A percentile compares a stretch with the other conserved stretches of the same genome.
phyloP scores from a whole-genome alignment of 2,888 invertebrate species.

The Meiosimyza platycephala region DNA sequence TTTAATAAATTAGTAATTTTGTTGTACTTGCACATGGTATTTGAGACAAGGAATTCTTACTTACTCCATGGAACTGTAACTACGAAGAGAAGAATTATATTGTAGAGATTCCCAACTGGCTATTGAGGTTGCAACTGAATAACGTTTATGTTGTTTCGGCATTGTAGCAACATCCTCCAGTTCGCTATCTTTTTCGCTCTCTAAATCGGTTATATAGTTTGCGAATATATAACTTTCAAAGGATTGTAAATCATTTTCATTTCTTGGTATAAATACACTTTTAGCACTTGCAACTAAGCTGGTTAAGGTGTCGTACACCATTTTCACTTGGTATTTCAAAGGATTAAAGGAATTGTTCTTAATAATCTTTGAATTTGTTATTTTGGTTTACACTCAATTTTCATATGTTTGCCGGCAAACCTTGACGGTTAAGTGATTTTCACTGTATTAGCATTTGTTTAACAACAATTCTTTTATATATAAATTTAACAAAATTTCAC shows the following conservation, averaged over 20 bases:
- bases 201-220: conserved; percentile 46
- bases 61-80: conserved; percentile 44
- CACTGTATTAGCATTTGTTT: neutral
- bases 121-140: conserved; percentile 50
- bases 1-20: neutral
- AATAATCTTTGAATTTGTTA: neutral
- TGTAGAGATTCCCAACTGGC: conserved; percentile 24
- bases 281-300: conserved; percentile 49
- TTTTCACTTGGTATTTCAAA: conserved; percentile 24
- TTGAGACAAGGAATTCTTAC: conserved; percentile 21
- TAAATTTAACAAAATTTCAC: no score
- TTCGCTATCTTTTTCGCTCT: conserved; percentile 37
- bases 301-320: conserved; percentile 49
- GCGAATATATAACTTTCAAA: conserved; percentile 49
- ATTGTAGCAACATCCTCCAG: conserved; percentile 18
- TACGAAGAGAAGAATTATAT: conserved; percentile 27
- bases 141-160: conserved; percentile 45
- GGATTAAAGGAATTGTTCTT: neutral
- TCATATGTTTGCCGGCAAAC: neutral
- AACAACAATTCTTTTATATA: no score
- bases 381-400: no score
- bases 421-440: neutral
- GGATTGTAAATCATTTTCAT: conserved; percentile 46
- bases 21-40: neutral
- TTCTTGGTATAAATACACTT: conserved; percentile 48